A percentile compares a stretch with the other conserved stretches of the same genome.
Evolutionary conservation across 2,797 vertebrate genomes (phyloP).

Genomic region (Chelmon rostratus): DNA sequence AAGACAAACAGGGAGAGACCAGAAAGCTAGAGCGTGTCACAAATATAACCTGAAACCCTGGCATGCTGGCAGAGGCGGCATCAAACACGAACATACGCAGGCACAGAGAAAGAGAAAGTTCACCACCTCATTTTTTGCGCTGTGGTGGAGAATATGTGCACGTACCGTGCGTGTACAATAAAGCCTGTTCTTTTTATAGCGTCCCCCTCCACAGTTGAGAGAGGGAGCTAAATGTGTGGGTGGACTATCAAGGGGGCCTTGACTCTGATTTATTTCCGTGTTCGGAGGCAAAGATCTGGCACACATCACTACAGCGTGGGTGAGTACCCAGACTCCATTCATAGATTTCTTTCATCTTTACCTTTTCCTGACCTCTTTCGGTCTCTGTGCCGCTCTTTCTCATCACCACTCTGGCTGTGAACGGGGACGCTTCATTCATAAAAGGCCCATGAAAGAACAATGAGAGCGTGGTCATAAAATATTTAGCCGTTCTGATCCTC

Average conservation of each 20-base stretch:
- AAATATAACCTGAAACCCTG: neutral
- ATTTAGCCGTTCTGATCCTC: slow-evolving; percentile 36
- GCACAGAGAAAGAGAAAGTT: neutral
- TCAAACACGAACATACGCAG: neutral
- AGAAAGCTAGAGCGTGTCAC: slow-evolving; percentile 15
- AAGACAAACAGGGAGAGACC: slow-evolving; percentile 22
- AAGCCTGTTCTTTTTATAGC: slow-evolving; percentile 57
- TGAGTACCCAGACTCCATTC: slow-evolving; percentile 77
- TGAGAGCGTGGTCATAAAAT: slow-evolving; percentile 44
- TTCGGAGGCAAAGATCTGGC: slow-evolving; percentile 59
- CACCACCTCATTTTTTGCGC: slow-evolving; percentile 2
- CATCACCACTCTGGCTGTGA: slow-evolving; percentile 26
- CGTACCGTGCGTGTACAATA: neutral
- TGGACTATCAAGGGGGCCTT: slow-evolving; percentile 67
- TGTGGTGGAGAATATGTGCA: slow-evolving; percentile 8
- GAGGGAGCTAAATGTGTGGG: slow-evolving; percentile 67
- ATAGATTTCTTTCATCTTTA: slow-evolving; percentile 63
- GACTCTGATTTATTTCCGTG: slow-evolving; percentile 75
- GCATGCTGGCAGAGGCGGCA: neutral
- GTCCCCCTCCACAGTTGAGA: slow-evolving; percentile 46
- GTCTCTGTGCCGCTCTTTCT: slow-evolving; percentile 32
- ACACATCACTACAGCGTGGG: slow-evolving; percentile 66
- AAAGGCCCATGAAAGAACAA: slow-evolving; percentile 43
- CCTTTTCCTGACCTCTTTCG: slow-evolving; percentile 46
- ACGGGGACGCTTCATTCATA: slow-evolving; percentile 50